These are phyloP conservation scores for Sminthurides bifidus DNA, from an alignment of 1,140 invertebrate species.

Conservation along the genomic window DNA sequence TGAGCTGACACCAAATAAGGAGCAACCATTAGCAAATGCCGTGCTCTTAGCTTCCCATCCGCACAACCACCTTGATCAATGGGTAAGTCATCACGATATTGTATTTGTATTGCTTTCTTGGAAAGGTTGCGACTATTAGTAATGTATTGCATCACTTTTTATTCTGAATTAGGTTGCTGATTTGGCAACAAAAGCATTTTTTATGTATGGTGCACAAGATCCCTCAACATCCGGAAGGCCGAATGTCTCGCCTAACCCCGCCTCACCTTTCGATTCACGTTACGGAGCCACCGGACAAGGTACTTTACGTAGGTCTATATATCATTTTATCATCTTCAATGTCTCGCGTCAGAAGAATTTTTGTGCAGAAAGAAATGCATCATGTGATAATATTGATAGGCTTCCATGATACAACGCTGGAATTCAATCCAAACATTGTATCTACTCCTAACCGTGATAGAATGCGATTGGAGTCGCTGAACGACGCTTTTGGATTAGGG, in stretches of 20 bases:
- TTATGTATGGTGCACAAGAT: slow-evolving; percentile 78
- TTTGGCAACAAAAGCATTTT: slow-evolving; percentile 83
- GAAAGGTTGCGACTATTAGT: neutral
- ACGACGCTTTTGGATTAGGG: neutral
- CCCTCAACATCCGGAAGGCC: neutral
- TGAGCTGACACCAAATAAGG: slow-evolving; percentile 14
- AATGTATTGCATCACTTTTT: neutral
- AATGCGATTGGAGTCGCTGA: neutral
- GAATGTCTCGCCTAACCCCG: too few species aligned
- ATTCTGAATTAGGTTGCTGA: slow-evolving; percentile 60
- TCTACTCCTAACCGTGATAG: slow-evolving; percentile 33
- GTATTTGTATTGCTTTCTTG: neutral
- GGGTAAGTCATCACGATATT: neutral
- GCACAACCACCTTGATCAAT: slow-evolving; percentile 4
- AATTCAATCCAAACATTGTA: slow-evolving; percentile 34
- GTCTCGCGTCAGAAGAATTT: neutral
- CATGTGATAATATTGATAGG: neutral
- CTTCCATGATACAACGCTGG: slow-evolving; percentile 21
- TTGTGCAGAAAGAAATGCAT: neutral
- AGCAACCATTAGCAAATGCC: slow-evolving; percentile 25
- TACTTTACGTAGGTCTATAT: too few species aligned
- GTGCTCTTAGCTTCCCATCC: slow-evolving; percentile 26
- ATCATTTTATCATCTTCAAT: too few species aligned
- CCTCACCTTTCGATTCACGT: too few species aligned
- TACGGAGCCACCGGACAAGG: too few species aligned